Base-by-base conservation (phyloP, 2,797 vertebrate species). In the Halcyon leucocephala region DNA sequence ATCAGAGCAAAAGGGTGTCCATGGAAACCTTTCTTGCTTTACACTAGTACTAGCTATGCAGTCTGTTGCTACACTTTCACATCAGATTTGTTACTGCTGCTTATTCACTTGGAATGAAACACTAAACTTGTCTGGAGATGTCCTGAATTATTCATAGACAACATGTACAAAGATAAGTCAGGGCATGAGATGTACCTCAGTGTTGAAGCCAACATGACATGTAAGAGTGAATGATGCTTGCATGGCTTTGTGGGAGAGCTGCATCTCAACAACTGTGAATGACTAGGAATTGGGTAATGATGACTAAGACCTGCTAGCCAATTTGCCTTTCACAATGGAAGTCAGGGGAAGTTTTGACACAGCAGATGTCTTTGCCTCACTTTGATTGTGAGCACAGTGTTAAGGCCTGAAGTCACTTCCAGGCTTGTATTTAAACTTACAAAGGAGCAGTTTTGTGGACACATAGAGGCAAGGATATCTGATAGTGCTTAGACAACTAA, bases 31-130 rank as follows among this genome's bases (percentile, higher is more conserved):
- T 88, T 71, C 79, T 89, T 92, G 71, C 69, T 95, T 97, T 83
- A 92, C 82, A 79, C 89, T 86, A 94, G 91, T 81, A 79, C 89
- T 85, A 95, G 90, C 91, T 80, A 14, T 64, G 52, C 95, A 91
- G 72, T 93, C 84, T 87, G 94, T 90, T 96, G 95, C 92, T 95
- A 94, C 92, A 95, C 81, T 94, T 94, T 42, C 82, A 71, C 95
- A 92, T 91, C 72, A 70, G 84, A 94, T 97, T 96, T 97, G 95
- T 90, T 97, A 86, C 80, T 66, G 91, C 89, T 67, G 92, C 92
- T 97, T 98, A 96, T 97, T 97, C 97, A 89, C 96, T 97, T 97
- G 95, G 89, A 97, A 96, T 97, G 96, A 97, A 96, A 94, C 81
- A 80, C 84, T 93, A 93, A 97, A 97, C 97, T 44, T 97, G 97